Base-by-base conservation (phyloP, 2,888 invertebrate genomes). In the Blastobasis adustella region DNA sequence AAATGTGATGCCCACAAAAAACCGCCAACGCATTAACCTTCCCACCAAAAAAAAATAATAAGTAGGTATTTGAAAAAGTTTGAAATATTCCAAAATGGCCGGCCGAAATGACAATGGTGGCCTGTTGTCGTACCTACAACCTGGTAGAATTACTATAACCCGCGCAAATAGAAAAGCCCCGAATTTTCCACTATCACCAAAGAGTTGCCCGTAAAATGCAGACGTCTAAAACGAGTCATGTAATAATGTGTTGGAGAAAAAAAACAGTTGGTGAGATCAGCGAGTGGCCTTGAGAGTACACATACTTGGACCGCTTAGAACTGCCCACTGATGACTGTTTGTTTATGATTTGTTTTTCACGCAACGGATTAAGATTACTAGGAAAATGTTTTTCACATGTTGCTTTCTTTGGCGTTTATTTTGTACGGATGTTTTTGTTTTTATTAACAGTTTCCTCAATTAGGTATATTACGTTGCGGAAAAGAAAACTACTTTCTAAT, bases 251-350 rank as follows among this genome's bases (percentile, higher is more conserved):
- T 69, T 78, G 59, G 23, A 23, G 23, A 23, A 78, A 82, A 82
- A 83, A 79, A 73, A 70, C 73, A 66, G 67, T 55, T 66, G 78
- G 79, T 87, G 86, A 86, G 84, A 84, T 87, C 86, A 86, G 69
- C 76, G 55, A 44, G 45, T 62, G 79, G 66, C 86, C 86, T 86
- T 86, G 82, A 66, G 59, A 9, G 67, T 23, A 23, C 23, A 23
- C 23, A 23, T 23, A 23, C 73, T 58, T 55, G 64, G 63, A 57
- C 57, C 23, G 23, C 23, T 23, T 69, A 70, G 76, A 70, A 82
- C 77, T 82, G 81, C 82, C 65, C 71, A 67, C 65, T 73, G 69
- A 58, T 60, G 59, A 62, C 65, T 67, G 69, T 72, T 65, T 60
- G 63, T 69, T 68, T 68, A 23, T 23, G 23, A 23, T 23, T 23